A percentile compares a stretch with the other conserved stretches of the same genome.
These are phyloP conservation scores for Eurosta solidaginis DNA, from an alignment of 1,140 invertebrate species.

Conservation along the genomic window DNA sequence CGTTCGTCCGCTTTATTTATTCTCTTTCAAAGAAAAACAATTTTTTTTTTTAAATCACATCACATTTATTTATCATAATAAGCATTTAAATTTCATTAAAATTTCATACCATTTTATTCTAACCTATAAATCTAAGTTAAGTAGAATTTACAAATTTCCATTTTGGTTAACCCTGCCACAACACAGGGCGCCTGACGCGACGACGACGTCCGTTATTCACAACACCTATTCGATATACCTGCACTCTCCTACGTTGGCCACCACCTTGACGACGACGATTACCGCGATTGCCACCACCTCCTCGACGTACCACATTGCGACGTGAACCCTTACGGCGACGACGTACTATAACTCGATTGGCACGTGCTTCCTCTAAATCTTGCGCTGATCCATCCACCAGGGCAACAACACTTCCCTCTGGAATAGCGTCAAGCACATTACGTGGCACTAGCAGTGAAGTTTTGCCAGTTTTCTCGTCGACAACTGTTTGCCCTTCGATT, in stretches of 20 bases:
- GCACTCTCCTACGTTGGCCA: constrained; percentile 29
- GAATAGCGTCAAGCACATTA: constrained; percentile 52
- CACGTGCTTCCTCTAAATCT: constrained; percentile 41
- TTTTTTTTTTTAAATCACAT: not conserved
- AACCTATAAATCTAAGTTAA: not conserved
- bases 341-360: constrained; percentile 53
- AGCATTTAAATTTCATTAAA: not conserved
- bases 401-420: constrained; percentile 53
- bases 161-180: constrained; percentile 38
- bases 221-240: constrained; percentile 28
- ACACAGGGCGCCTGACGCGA: constrained; percentile 9
- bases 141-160: too few species aligned
- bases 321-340: constrained; percentile 46
- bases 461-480: constrained; percentile 56
- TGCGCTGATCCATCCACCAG: constrained; percentile 47
- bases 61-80: not conserved
- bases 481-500: constrained; percentile 54
- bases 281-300: constrained; percentile 33
- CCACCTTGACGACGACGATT: constrained; percentile 40
- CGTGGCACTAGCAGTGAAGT: constrained; percentile 50
- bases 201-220: constrained; percentile 13
- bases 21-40: too few species aligned
- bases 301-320: constrained; percentile 40
- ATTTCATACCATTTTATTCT: not conserved
- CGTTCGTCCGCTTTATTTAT: too few species aligned